Base-by-base conservation (phyloP, 2,888 invertebrate species). In the Cabera pusaria region DNA sequence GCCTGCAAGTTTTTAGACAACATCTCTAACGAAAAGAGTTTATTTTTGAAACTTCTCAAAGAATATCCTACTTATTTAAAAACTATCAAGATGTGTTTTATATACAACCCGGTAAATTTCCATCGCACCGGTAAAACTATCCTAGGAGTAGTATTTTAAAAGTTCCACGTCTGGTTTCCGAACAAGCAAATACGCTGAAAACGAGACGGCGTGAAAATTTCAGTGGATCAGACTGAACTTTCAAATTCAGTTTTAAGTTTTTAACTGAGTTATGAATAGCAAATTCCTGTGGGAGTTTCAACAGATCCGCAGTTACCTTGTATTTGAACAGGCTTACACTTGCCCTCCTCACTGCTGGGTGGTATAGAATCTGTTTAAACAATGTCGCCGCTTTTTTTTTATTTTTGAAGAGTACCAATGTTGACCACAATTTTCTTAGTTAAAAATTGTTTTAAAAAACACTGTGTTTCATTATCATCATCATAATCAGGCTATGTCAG, bases 181-280 rank as follows among this genome's bases (percentile, higher is more conserved):
- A 42, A 36, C 33, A 23, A 38, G 34, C 10, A 12, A 33, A 24
- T 12, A 41, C 21, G 35, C 10, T 23, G 9, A 26, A 36, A 42
- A 11, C 36, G 40, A 3, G 42, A 26, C 43, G 37, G 45, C 49
- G 27, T 37, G 42, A 50, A 59, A 54, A 50, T 54, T 52, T 33
- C 24, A 42, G 18, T 37, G 49, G 49, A 44, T 49, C 38, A 31
- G 25, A 50, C n/a, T n/a, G 4, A 49, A 61, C 55, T 50, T 64
- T 59, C 46, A 47, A 68, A 64, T 58, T 49, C 48, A 52, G 50
- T 63, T 59, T 46, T 37, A 59, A 64, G 60, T 62, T 60, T 59
- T 50, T 54, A 64, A 59, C 56, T 44, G 49, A 56, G 56, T 63
- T 57, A 56, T 56, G 52, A 61, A 63, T 56, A 47, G 57, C 41